Conservation (phyloP, 1,140 invertebrate genomes). For the Potamilus streckersoni region DNA sequence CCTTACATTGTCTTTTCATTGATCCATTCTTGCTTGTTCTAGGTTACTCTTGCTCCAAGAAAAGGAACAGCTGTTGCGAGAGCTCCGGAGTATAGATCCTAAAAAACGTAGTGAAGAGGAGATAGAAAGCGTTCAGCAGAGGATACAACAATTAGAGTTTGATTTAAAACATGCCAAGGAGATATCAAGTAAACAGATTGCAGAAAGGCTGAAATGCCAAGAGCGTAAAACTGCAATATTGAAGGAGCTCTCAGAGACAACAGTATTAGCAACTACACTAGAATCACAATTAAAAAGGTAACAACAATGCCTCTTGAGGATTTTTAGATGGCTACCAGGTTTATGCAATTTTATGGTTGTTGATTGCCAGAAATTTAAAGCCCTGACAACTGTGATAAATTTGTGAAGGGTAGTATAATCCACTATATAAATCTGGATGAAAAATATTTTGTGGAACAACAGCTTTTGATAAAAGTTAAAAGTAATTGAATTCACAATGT, state of each 20-base stretch:
- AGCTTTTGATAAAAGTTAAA: too few species aligned
- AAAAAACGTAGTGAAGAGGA: constrained; percentile 86
- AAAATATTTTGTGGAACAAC: too few species aligned
- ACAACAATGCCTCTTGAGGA: neutral
- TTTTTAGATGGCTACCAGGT: neutral
- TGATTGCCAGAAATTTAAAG: too few species aligned
- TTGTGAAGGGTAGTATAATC: too few species aligned
- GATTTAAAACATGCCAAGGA: constrained; percentile 92
- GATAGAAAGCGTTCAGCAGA: constrained; percentile 84
- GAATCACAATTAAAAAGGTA: constrained; percentile 88
- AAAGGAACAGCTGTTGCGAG: constrained; percentile 92
- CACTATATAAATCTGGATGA: too few species aligned
- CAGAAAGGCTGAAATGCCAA: constrained; percentile 87
- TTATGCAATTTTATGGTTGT: too few species aligned
- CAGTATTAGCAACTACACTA: constrained; percentile 88
- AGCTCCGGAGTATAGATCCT: constrained; percentile 88
- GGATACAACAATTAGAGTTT: constrained; percentile 88
- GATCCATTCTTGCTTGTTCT: constrained; percentile 25
- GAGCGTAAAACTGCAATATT: constrained; percentile 91
- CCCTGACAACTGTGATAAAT: too few species aligned
- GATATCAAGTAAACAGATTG: constrained; percentile 92
- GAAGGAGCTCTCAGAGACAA: constrained; percentile 87
- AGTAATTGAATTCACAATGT: too few species aligned
- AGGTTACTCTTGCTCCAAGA: constrained; percentile 90
- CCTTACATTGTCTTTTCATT: too few species aligned